Base-by-base conservation (phyloP, 2,888 invertebrate species). In the Lepidochitona cinerea region DNA sequence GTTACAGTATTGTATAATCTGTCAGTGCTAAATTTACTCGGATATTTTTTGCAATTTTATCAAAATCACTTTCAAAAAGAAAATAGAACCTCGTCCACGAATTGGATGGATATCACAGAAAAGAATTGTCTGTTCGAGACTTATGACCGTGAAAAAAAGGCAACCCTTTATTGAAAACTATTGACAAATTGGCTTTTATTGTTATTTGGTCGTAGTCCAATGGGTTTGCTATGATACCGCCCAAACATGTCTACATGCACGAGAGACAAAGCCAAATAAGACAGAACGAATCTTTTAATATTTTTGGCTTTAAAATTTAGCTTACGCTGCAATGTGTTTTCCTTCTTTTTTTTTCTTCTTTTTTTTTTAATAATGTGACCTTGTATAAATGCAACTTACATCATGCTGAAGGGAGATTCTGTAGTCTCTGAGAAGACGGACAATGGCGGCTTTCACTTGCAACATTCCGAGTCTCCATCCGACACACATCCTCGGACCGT, bases 401-500 rank as follows among this genome's bases (percentile, higher is more conserved):
- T 81, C 76, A 36, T 70, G n/a, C 29, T 72, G 74, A 14, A 70
- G 41, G 1, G 66, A 59, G 23, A 86, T 69, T 6, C 53, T 32
- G 70, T 77, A 86, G n/a, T 75, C 72, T 37, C 75, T 73, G 18
- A 86, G 59, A 18, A 86, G 75, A 37, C 72, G 72, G 7, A 82
- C 75, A 9, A 84, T 26, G 33, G 80, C 76, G 7, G 79, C 52
- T 74, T 84, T 84, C 3, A 81, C 67, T 36, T 75, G 76, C 26
- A 81, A 53, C 33, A 77, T 72, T 7, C 82, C 84, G 1, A 84
- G 70, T 41, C 83, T 77, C 29, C 77, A 71, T 5, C 84, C 86
- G 1, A 82, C 81, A 59, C 86, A 86, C 75, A 79, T 81, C 7
- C 85, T 71, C 14, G 86, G 86, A 5, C 86, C 86, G 41, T 77